Conservation (phyloP, 2,113 vertebrate genomes). For the Megaceryle torquata region DNA sequence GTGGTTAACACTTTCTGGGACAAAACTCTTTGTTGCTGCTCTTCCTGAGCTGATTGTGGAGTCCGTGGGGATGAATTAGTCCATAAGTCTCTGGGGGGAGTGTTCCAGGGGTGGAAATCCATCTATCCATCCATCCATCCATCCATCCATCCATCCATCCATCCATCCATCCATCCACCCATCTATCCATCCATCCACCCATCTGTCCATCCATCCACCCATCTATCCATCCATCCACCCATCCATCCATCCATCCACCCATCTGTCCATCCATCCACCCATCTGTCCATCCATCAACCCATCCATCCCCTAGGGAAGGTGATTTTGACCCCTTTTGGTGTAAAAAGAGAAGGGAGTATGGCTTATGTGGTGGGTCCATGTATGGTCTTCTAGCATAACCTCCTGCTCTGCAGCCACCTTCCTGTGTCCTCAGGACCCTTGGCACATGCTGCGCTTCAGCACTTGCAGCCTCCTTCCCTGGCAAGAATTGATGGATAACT, state of each 20-base stretch:
- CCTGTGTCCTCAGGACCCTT: background rate
- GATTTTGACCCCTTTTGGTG: background rate
- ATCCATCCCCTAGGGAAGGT: too few species aligned
- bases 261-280: too few species aligned
- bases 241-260: too few species aligned
- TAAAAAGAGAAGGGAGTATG: background rate
- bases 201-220: too few species aligned
- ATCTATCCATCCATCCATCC: background rate
- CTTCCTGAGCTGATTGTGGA: background rate
- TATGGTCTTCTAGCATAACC: background rate
- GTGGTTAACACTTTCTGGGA: background rate
- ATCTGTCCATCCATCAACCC: too few species aligned
- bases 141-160: too few species aligned
- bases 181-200: too few species aligned
- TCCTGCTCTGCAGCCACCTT: background rate
- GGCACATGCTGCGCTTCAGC: background rate
- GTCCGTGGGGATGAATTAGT: fast-evolving
- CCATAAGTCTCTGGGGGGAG: background rate
- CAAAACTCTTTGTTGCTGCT: background rate
- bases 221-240: too few species aligned
- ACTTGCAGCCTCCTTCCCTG: background rate
- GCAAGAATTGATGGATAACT: background rate
- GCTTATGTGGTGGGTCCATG: fast-evolving
- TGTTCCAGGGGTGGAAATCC: background rate
- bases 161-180: too few species aligned